These are phyloP conservation scores for Oncorhynchus keta DNA, from an alignment of 2,113 vertebrate species.

Conservation along the genomic window DNA sequence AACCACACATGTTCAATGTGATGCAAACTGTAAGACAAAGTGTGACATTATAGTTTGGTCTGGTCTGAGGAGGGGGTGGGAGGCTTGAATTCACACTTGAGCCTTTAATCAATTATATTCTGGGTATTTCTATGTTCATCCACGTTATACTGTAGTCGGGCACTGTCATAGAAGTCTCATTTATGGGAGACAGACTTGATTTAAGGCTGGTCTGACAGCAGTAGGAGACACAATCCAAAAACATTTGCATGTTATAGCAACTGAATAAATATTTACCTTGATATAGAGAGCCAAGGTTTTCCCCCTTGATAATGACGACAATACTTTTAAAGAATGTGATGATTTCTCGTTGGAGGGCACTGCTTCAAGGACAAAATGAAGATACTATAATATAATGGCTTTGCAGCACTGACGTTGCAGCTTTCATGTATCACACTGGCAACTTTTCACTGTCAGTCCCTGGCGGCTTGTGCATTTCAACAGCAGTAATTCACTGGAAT, in stretches of 20 bases:
- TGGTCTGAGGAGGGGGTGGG: too few relatives aligned
- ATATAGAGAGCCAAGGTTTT: neutral
- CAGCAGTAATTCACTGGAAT: conserved; percentile 4
- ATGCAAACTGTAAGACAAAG: conserved; percentile 22
- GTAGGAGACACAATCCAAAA: conserved; percentile 15
- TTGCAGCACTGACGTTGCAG: neutral
- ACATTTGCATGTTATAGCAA: neutral
- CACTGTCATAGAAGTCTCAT: conserved; percentile 4
- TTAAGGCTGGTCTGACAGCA: conserved; percentile 17
- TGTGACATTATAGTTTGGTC: conserved; percentile 28
- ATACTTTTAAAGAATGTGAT: conserved; percentile 2
- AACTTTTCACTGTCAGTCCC: neutral
- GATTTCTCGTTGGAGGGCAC: neutral
- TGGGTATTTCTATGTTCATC: conserved; percentile 25
- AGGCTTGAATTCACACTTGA: conserved; percentile 20
- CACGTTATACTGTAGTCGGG: neutral
- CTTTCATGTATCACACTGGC: neutral
- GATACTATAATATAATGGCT: conserved; percentile 7
- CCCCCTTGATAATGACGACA: neutral
- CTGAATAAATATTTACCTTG: too few relatives aligned
- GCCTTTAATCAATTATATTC: neutral
- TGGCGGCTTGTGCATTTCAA: neutral
- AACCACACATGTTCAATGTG: neutral
- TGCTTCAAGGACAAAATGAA: conserved; percentile 9
- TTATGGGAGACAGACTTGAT: conserved; percentile 19